Base-by-base conservation (phyloP, 2,888 invertebrate genomes). In the Lithosia quadra region DNA sequence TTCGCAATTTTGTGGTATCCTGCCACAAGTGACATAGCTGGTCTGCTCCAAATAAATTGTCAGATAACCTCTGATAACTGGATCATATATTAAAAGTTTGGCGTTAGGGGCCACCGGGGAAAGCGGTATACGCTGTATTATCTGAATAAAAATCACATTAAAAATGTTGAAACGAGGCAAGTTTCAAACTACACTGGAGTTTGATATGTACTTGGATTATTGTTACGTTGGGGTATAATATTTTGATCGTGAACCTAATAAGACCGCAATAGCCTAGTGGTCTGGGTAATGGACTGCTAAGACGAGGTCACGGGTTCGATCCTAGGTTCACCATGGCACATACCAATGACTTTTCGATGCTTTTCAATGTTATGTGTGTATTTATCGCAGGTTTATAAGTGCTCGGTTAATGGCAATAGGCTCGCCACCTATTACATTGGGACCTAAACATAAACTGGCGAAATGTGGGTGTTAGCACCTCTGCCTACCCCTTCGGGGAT, bases 101-200 rank as follows among this genome's bases (percentile, higher is more conserved):
- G 64, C 67, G 69, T 55, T 68, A 69, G 43, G 24, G 65, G 63
- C 56, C 22, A 24, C 57, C 55, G 53, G 68, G 70, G 58, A 75
- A 77, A 73, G 71, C 64, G 64, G 60, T 69, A 74, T 58, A 69
- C 39, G 65, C 33, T 63, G 65, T 34, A 49, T 68, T 79, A 79
- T 76, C 78, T 72, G 80, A 64, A 81, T 81, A 81, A 81, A 81
- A 81, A 79, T 79, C 76, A 74, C 80, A 81, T 81, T 81, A 75
- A 78, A 79, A 73, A 68, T 71, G 69, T 58, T 36, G 61, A 64
- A 78, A 78, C 72, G 80, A 63, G 66, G 71, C 71, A 81, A 79
- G 63, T 80, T 72, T 57, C 68, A 71, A 62, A 77, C 79, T 76
- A 77, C 24, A 24, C 72, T 69, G 78, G 62, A 71, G 72, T 79